Percentiles rank a stretch among this genome's conserved stretches.
phyloP scores from a whole-genome alignment of 1,140 invertebrate genomes.

The Antheraea mylitta region DNA sequence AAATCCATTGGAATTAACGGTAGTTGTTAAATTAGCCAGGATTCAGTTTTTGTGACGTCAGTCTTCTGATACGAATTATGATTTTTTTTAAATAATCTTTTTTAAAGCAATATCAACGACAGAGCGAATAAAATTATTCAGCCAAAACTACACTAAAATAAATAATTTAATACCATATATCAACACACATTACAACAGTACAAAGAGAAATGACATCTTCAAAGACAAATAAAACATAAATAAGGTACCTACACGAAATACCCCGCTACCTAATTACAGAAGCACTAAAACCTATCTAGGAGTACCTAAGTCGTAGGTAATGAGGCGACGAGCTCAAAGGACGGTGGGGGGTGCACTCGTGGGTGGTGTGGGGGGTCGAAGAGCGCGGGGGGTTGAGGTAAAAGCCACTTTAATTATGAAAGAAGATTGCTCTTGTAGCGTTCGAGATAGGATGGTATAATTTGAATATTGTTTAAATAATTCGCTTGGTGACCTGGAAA shows the following conservation, averaged over 20 bases:
- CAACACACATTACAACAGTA: too few relatives aligned
- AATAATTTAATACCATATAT: too few relatives aligned
- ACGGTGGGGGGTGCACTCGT: slow-evolving; percentile 10
- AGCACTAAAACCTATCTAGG: slow-evolving; percentile 13
- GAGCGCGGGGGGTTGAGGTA: slow-evolving; percentile 19
- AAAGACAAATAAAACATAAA: too few relatives aligned
- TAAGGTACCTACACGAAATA: neutral
- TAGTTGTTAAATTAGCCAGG: too few relatives aligned
- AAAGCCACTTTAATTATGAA: slow-evolving; percentile 44
- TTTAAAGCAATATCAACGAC: too few relatives aligned
- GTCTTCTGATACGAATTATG: too few relatives aligned
- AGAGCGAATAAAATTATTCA: too few relatives aligned
- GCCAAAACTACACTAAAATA: too few relatives aligned
- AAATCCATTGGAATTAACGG: too few relatives aligned
- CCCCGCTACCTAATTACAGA: slow-evolving; percentile 9
- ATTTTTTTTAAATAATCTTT: too few relatives aligned
- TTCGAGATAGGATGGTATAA: neutral
- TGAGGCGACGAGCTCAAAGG: slow-evolving; percentile 7
- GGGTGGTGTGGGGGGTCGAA: slow-evolving; percentile 8
- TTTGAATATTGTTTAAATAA: slow-evolving; percentile 7
- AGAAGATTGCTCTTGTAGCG: slow-evolving; percentile 34
- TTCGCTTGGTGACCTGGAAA: neutral
- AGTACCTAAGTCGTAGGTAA: slow-evolving; percentile 29
- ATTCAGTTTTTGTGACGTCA: too few relatives aligned
- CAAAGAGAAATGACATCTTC: too few relatives aligned